phyloP scores from a whole-genome alignment of 1,140 invertebrate species.

The Pseudomyrmex pallidus region DNA sequence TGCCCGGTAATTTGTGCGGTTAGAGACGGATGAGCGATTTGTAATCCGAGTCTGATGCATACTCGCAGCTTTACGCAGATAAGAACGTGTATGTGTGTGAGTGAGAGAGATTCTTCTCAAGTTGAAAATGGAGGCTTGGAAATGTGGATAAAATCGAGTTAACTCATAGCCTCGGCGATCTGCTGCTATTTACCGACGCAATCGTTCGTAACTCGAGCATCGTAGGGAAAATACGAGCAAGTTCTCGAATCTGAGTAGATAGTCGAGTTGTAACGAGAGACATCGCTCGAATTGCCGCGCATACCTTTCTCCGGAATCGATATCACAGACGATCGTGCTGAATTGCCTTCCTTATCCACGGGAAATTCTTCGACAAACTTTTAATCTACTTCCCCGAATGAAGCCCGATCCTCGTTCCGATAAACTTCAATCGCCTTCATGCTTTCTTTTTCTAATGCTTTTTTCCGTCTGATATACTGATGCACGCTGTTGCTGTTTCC shows the following conservation, averaged over 20 bases:
- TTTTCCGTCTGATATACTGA: slow-evolving; percentile 37
- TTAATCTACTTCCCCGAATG: slow-evolving; percentile 60
- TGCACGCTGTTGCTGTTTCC: slow-evolving; percentile 35
- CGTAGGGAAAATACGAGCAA: slow-evolving; percentile 37
- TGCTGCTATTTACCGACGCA: slow-evolving; percentile 47
- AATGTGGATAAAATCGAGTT: slow-evolving; percentile 10
- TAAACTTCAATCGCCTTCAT: slow-evolving; percentile 28
- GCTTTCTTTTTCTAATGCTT: slow-evolving; percentile 5
- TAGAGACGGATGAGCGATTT: slow-evolving; percentile 13
- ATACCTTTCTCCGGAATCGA: slow-evolving; percentile 45
- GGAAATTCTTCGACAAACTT: slow-evolving; percentile 66
- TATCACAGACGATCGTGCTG: slow-evolving; percentile 46
- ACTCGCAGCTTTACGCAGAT: background rate
- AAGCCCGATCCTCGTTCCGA: slow-evolving; percentile 11
- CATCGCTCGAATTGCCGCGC: slow-evolving; percentile 25
- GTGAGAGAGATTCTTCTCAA: too few species aligned
- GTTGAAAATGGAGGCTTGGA: background rate
- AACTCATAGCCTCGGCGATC: slow-evolving; percentile 13
- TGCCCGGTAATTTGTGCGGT: slow-evolving; percentile 1
- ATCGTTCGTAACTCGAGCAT: slow-evolving; percentile 53
- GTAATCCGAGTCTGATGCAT: slow-evolving; percentile 37
- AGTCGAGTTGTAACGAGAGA: slow-evolving; percentile 28
- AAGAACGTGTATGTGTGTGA: background rate
- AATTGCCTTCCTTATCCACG: slow-evolving; percentile 49
- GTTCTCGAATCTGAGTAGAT: slow-evolving; percentile 34